phyloP scores from a whole-genome alignment of 1,140 invertebrate genomes.

The Achatina immaculata region DNA sequence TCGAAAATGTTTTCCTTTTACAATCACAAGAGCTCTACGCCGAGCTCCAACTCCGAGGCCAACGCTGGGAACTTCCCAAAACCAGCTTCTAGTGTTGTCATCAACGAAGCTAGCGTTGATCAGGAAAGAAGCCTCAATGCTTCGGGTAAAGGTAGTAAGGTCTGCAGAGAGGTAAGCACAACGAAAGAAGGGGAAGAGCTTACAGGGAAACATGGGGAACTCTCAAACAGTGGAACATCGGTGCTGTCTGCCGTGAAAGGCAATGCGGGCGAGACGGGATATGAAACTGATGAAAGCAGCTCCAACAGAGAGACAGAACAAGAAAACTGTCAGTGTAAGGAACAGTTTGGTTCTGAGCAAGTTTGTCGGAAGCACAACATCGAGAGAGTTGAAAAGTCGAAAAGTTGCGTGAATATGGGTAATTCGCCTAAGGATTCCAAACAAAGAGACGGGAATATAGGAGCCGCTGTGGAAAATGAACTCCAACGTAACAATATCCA shows the following conservation, averaged over 20 bases:
- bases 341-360: too few species aligned
- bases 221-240: background rate
- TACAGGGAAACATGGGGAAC: background rate
- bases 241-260: background rate
- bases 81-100: background rate
- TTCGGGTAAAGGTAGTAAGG: background rate
- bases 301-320: background rate
- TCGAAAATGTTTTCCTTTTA: conserved; percentile 12
- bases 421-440: too few species aligned
- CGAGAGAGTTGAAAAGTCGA: too few species aligned
- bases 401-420: too few species aligned
- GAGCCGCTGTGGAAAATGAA: too few species aligned
- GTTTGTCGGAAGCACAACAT: too few species aligned
- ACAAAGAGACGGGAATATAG: too few species aligned
- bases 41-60: background rate
- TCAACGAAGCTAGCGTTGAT: background rate
- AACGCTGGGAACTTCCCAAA: too few species aligned
- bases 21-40: background rate
- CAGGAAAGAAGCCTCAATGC: background rate
- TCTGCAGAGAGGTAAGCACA: background rate
- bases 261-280: background rate
- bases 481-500: too few species aligned
- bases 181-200: background rate
- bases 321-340: too few species aligned
- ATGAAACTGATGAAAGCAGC: background rate